A percentile compares a stretch with the other conserved stretches of the same genome.
These are phyloP conservation scores for Anodontia alba DNA, from an alignment of 2,888 invertebrate species.

Conservation along the genomic window DNA sequence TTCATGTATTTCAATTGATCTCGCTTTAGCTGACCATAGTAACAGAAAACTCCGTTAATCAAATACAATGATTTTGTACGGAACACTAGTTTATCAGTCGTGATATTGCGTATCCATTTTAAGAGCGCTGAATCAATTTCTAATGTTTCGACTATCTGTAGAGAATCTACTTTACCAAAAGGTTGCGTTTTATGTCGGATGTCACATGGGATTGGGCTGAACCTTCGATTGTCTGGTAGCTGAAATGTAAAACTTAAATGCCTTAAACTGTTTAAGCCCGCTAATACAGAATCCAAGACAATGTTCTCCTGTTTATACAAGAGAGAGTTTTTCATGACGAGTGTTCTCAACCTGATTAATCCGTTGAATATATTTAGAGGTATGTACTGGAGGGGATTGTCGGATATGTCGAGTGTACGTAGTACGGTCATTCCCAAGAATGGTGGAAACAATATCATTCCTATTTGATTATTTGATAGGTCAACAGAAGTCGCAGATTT, in stretches of 20 bases:
- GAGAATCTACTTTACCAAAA: constrained; percentile 15
- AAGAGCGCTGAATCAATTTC: constrained; percentile 22
- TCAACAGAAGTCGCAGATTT: neutral
- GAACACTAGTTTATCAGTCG: neutral
- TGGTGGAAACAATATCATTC: neutral
- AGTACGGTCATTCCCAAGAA: constrained; percentile 1
- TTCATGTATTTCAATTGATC: constrained; percentile 15
- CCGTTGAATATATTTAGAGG: neutral
- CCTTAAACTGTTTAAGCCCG: neutral
- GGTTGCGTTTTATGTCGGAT: constrained; percentile 8
- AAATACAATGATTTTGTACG: neutral
- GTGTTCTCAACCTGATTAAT: neutral
- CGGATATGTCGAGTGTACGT: constrained; percentile 7
- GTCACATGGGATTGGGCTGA: constrained; percentile 6
- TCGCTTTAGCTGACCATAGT: neutral
- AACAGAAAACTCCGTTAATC: neutral
- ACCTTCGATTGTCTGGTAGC: constrained; percentile 8
- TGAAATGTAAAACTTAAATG: constrained; percentile 16
- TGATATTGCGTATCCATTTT: neutral
- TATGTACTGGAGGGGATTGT: constrained; percentile 19
- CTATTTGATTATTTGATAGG: constrained; percentile 9
- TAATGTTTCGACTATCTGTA: neutral
- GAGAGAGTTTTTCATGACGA: neutral
- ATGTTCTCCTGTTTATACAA: constrained; percentile 12
- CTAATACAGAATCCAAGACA: constrained; percentile 13